Base-by-base conservation (phyloP, 2,113 vertebrate genomes). In the Cromileptes altivelis region DNA sequence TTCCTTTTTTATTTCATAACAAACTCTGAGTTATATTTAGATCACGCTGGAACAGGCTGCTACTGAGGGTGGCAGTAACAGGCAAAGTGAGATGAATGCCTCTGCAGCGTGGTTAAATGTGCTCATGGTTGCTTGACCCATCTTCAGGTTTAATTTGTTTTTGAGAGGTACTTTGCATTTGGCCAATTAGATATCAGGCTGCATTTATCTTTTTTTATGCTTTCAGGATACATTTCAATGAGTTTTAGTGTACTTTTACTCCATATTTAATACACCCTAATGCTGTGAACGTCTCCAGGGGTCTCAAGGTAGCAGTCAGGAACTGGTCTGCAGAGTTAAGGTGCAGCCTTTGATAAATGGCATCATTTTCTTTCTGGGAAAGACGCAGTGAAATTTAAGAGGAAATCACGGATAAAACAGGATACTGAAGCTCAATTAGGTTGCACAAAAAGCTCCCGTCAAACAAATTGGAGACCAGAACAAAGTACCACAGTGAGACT, bases 11-110 rank as follows among this genome's bases (percentile, higher is more conserved):
- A 91, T 92, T 93, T 93, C 85, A 91, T 91, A 93, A 90, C 90
- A 91, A 90, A 93, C 82, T 89, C 58, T 0, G 70, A 64, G 89
- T 76, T 94, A 94, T 94, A 88, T 94, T 93, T 95, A 94, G 91
- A 89, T 81, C 82, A 70, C 19, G 78, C 85, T 84, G 84, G 86
- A 86, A 69, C 87, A 76, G 18, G 84, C 84, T 80, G 91, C 85
- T 84, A 45, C 82, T 80, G 81, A 89, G 81, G 81, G 86, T 83
- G 91, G 88, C 75, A 78, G 56, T 84, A 92, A 89, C 81, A 78
- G 82, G 78, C 77, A 88, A 89, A 91, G 91, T 88, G 85, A 92
- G 89, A 92, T 89, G 84, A 88, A 93, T 89, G 85, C 80, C 82
- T 82, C 77, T 75, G 83, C 88, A 67, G 79, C 56, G 4, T 64